These are phyloP conservation scores for Eurystomus glaucurus DNA, from an alignment of 2,797 vertebrate genomes.

Conservation along the genomic window DNA sequence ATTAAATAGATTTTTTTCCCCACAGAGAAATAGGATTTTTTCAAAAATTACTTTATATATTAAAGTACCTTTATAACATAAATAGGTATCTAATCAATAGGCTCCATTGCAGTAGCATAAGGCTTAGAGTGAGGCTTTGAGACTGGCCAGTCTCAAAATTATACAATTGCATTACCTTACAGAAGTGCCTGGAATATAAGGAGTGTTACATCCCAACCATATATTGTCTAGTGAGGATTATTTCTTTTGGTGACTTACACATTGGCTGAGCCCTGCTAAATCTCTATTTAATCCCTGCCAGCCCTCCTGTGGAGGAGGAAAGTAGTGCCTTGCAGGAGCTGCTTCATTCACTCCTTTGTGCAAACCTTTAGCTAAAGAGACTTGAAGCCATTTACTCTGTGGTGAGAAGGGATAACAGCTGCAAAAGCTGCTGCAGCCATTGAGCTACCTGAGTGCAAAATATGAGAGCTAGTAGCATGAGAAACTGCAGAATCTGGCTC, in stretches of 20 bases:
- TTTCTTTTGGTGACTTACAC: background rate
- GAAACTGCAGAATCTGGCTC: background rate
- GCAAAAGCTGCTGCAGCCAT: background rate
- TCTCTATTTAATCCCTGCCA: background rate
- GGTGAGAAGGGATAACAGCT: background rate
- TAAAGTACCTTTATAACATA: background rate
- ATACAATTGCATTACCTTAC: background rate
- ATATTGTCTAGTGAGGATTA: background rate
- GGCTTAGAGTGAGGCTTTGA: background rate
- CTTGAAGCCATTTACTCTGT: background rate
- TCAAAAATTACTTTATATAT: background rate
- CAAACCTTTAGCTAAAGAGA: background rate
- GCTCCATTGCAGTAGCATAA: background rate
- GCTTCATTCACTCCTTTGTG: background rate
- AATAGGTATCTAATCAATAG: background rate
- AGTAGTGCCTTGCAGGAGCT: background rate
- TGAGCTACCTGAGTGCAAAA: background rate
- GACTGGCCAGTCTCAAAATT: background rate
- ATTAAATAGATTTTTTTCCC: conserved; percentile 19
- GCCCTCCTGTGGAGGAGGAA: background rate
- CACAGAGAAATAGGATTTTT: background rate
- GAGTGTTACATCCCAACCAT: background rate
- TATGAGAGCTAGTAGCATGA: accelerated
- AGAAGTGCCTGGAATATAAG: background rate
- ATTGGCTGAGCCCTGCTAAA: background rate